Base-by-base conservation (phyloP, 2,797 vertebrate species). In the Sebastes melanostomus region DNA sequence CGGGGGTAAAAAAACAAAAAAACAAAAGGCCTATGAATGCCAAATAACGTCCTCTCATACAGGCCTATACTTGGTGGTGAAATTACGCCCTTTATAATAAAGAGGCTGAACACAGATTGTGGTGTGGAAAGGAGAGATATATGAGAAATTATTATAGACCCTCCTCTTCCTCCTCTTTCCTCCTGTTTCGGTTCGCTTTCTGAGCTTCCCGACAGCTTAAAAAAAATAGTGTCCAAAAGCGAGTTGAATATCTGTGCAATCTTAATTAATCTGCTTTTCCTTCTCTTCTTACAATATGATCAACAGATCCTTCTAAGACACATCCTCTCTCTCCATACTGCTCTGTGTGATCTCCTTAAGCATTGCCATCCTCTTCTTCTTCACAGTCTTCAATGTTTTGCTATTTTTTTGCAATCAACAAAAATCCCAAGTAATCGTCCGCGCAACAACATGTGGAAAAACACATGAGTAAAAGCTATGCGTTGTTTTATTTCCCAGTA, bases 291-390 rank as follows among this genome's bases (percentile, higher is more conserved):
- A 42, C 38, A 69, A 60, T 88, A 67, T 86, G 93, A 94, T 93
- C 94, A 95, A 93, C 94, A 94, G 94, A 94, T 95, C 88, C 71
- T 83, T 90, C 86, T 77, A 81, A 89, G 85, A 92, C 90, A 85
- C 90, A 89, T 91, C 87, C 86, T 46, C 42, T 46, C 38, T 46
- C 42, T 86, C 87, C 80, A 84, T 30, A 4, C 77, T 27, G 84
- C 82, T 83, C 83, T 42, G 90, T 55, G 84, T 70, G 91, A 88
- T 90, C 90, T 91, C 83, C 61, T 85, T 69, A 86, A 85, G 86
- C 83, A 55, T 71, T 88, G 84, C 88, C 90, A 58, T n/a, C 52
- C n/a, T 78, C 79, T 22, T 22, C 20, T 52, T n/a, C n/a, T 22
- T 68, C 42, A 90, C 50, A 90, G 76, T 86, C 82, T 56, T 67